phyloP scores from a whole-genome alignment of 2,888 invertebrate genomes.

The Heliconius cydno region DNA sequence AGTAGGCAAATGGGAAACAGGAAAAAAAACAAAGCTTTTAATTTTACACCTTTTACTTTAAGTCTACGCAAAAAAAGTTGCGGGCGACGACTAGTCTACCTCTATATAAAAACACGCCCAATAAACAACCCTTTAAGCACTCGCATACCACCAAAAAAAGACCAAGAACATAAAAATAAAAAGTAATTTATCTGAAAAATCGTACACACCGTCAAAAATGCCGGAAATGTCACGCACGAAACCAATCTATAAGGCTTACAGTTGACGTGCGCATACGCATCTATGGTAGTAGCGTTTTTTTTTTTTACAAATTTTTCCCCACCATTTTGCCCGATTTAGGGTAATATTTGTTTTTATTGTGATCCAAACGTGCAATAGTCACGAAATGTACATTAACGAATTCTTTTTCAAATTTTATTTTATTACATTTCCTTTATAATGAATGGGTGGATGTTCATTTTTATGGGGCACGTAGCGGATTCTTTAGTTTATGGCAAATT shows the following conservation, averaged over 20 bases:
- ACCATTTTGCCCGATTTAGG: slow-evolving; percentile 72
- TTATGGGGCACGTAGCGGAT: slow-evolving; percentile 18
- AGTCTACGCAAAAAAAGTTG: no score
- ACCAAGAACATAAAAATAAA: slow-evolving; percentile 58
- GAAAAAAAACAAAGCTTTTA: no score
- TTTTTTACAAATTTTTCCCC: slow-evolving; percentile 56
- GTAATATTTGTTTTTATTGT: slow-evolving; percentile 80
- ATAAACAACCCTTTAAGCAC: slow-evolving; percentile 17
- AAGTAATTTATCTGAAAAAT: slow-evolving; percentile 59
- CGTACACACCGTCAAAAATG: slow-evolving; percentile 52
- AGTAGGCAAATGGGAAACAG: no score
- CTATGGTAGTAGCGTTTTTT: slow-evolving; percentile 56
- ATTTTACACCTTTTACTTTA: no score
- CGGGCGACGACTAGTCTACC: no score
- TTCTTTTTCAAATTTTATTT: slow-evolving; percentile 8
- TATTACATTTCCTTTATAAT: neutral
- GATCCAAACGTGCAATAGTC: slow-evolving; percentile 73
- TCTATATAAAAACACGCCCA: neutral
- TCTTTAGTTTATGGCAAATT: slow-evolving; percentile 6
- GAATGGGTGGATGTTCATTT: neutral
- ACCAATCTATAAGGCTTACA: slow-evolving; percentile 79
- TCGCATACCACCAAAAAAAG: slow-evolving; percentile 30
- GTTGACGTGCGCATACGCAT: slow-evolving; percentile 67
- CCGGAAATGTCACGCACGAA: slow-evolving; percentile 74
- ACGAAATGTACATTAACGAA: slow-evolving; percentile 74